Percentiles rank a stretch among this genome's conserved stretches.
Conservation (phyloP, 2,797 vertebrate genomes). For the Microctenopoma lineatum region DNA sequence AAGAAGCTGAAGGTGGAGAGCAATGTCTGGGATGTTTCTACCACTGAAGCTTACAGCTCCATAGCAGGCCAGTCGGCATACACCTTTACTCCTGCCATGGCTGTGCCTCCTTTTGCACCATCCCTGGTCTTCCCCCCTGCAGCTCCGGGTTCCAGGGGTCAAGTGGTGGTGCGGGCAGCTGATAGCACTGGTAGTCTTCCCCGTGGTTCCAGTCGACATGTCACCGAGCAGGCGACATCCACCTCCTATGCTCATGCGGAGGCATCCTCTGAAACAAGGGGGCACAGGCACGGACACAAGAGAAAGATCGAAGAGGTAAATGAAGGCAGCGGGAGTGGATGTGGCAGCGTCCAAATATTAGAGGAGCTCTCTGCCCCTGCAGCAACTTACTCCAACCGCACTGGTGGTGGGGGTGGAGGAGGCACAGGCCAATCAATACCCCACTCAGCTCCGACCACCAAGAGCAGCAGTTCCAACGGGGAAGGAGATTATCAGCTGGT, state of each 20-base stretch:
- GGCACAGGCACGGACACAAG: slow-evolving; percentile 95
- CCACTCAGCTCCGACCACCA: slow-evolving; percentile 94
- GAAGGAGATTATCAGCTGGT: slow-evolving; percentile 98
- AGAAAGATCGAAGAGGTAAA: slow-evolving; percentile 91
- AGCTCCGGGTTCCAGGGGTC: slow-evolving; percentile 89
- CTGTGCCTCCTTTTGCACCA: slow-evolving; percentile 89
- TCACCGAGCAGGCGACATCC: slow-evolving; percentile 76
- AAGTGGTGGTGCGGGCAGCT: slow-evolving; percentile 93
- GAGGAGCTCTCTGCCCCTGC: slow-evolving; percentile 96
- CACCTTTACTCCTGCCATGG: slow-evolving; percentile 88
- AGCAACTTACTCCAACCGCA: slow-evolving; percentile 87
- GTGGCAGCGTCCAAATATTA: slow-evolving; percentile 96
- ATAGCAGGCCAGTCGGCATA: slow-evolving; percentile 92
- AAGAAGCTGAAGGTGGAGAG: slow-evolving; percentile 99
- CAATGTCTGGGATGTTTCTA: slow-evolving; percentile 95
- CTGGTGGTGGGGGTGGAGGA: slow-evolving; percentile 87
- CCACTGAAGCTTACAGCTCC: slow-evolving; percentile 92
- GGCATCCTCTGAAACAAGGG: slow-evolving; percentile 84
- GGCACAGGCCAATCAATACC: slow-evolving; percentile 93
- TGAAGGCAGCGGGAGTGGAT: slow-evolving; percentile 84
- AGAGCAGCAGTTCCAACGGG: slow-evolving; percentile 95
- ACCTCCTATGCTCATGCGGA: slow-evolving; percentile 78
- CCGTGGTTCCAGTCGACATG: slow-evolving; percentile 91
- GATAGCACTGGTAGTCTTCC: slow-evolving; percentile 94
- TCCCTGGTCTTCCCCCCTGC: slow-evolving; percentile 90